Percentiles rank a stretch among this genome's conserved stretches.
Evolutionary conservation across 2,113 vertebrate genomes (phyloP).

Genomic region (Chauna torquata): DNA sequence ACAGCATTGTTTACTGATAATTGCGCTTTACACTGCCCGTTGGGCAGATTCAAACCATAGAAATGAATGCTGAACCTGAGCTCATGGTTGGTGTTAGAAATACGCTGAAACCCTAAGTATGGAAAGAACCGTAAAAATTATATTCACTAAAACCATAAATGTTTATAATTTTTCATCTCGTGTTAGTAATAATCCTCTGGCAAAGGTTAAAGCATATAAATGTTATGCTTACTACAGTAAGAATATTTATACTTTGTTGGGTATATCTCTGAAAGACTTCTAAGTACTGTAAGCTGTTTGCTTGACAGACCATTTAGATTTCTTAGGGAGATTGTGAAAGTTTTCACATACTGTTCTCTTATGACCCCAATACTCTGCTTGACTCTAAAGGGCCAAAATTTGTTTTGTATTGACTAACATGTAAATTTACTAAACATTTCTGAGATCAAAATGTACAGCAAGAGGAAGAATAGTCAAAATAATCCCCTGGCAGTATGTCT

Average conservation of each 20-base stretch:
- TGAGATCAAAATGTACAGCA: neutral
- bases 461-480: neutral
- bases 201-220: neutral
- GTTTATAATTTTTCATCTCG: slow-evolving; percentile 14
- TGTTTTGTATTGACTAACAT: neutral
- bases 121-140: neutral
- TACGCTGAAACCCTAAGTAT: neutral
- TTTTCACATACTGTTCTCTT: neutral
- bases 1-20: neutral
- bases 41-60: neutral
- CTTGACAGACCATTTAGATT: neutral
- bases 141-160: neutral
- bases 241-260: slow-evolving; percentile 2
- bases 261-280: neutral
- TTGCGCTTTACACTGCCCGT: neutral
- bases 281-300: slow-evolving; percentile 2
- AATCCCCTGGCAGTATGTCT: neutral
- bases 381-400: neutral
- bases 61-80: neutral
- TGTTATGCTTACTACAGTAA: neutral
- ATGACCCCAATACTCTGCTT: neutral
- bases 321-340: neutral
- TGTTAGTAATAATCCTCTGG: neutral
- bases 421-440: neutral
- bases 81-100: neutral